These are phyloP conservation scores for Bombus haemorrhoidalis DNA, from an alignment of 1,140 invertebrate genomes.

Conservation along the genomic window DNA sequence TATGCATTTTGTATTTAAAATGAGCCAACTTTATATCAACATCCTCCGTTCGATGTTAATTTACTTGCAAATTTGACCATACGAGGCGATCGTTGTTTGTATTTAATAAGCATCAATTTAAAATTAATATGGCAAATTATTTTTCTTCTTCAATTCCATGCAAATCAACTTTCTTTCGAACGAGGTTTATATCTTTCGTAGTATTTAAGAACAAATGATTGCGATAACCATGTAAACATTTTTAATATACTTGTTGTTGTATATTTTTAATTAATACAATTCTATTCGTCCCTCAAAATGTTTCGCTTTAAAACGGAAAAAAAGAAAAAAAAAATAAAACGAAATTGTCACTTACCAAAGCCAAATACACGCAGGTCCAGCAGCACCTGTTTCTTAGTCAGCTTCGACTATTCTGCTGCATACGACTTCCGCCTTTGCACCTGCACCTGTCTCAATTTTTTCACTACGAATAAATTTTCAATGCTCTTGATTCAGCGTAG, in stretches of 20 bases:
- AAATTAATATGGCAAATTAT: not conserved
- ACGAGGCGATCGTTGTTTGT: slow-evolving; percentile 1
- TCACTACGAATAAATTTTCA: slow-evolving; percentile 32
- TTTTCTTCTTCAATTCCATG: not conserved
- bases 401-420: slow-evolving; percentile 13
- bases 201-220: not conserved
- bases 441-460: slow-evolving; percentile 55
- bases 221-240: too few relatives aligned
- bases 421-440: slow-evolving; percentile 16
- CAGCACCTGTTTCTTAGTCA: slow-evolving; percentile 42
- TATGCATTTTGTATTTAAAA: slow-evolving; percentile 37
- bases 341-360: slow-evolving; percentile 47
- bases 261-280: too few relatives aligned
- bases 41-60: slow-evolving; percentile 40
- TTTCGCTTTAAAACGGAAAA: not conserved
- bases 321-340: slow-evolving; percentile 2
- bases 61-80: slow-evolving; percentile 58
- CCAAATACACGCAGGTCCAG: slow-evolving; percentile 7
- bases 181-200: not conserved
- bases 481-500: not conserved
- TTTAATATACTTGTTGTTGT: too few relatives aligned
- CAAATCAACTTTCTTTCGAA: not conserved
- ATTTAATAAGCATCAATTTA: not conserved
- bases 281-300: not conserved
- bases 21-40: slow-evolving; percentile 29